Conservation (phyloP, 2,113 vertebrate species). For the Machaerirhynchus nigripectus region DNA sequence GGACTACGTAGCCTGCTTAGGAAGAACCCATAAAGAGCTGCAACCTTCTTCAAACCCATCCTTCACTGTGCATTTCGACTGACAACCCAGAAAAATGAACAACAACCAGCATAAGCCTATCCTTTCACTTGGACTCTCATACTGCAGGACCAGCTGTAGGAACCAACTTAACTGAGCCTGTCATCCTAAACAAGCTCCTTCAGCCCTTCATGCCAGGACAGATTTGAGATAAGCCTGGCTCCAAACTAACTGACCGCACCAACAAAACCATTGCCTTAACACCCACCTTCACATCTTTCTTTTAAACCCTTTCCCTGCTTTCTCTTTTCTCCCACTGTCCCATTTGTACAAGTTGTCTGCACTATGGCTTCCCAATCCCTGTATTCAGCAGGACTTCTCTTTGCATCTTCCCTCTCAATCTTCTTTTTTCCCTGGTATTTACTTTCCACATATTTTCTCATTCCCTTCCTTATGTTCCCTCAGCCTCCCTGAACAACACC, state of each 20-base stretch:
- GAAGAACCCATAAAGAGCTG: not conserved
- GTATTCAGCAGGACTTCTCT: not conserved
- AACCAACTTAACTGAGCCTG: not conserved
- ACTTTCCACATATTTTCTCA: not conserved
- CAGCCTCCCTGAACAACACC: not conserved
- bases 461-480: not conserved
- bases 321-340: not conserved
- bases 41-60: not conserved
- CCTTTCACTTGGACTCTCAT: not conserved
- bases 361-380: rapidly evolving
- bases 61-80: not conserved
- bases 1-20: not conserved
- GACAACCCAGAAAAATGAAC: not conserved
- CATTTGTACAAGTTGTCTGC: not conserved
- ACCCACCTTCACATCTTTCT: not conserved
- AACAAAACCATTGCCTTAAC: not conserved
- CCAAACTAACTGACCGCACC: not conserved
- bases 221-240: not conserved
- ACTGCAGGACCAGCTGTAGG: not conserved
- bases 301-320: not conserved
- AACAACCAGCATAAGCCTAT: rapidly evolving
- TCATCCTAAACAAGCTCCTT: not conserved
- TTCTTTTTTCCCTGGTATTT: not conserved
- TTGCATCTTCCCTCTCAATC: not conserved
- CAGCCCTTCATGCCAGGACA: not conserved